Percentiles rank a stretch among this genome's conserved stretches.
Evolutionary conservation across 2,888 invertebrate genomes (phyloP).

Genomic region (Leptinotarsa juncta): DNA sequence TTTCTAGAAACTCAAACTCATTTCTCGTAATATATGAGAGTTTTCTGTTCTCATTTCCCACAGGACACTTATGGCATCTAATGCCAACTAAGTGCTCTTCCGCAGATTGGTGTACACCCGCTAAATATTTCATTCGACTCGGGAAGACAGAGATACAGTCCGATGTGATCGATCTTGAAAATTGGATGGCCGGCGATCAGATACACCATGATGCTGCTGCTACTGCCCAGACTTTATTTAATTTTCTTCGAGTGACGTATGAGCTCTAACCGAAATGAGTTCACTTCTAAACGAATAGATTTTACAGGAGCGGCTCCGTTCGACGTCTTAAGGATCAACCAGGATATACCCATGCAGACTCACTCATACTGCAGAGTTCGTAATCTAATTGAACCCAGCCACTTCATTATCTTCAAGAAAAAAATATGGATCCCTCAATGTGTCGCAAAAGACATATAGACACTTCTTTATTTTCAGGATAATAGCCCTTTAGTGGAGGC

Average conservation of each 20-base stretch:
- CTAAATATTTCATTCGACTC: constrained; percentile 64
- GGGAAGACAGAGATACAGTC: constrained; percentile 46
- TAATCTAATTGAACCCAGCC: no score
- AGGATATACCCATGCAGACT: neutral
- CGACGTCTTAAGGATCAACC: neutral
- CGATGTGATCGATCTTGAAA: constrained; percentile 62
- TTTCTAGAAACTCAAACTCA: constrained; percentile 34
- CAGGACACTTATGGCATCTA: constrained; percentile 57
- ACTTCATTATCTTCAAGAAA: no score
- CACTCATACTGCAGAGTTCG: no score
- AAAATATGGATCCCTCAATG: no score
- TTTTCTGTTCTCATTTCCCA: constrained; percentile 39
- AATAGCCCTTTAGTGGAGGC: no score
- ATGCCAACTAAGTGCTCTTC: constrained; percentile 64
- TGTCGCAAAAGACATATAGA: no score
- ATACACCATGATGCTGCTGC: constrained; percentile 52
- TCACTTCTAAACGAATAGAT: constrained; percentile 56
- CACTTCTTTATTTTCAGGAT: no score
- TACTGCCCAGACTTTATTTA: constrained; percentile 61
- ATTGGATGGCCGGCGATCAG: constrained; percentile 62
- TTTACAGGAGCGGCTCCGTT: constrained; percentile 36
- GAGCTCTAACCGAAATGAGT: constrained; percentile 62
- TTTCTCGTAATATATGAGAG: constrained; percentile 37
- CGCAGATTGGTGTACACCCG: constrained; percentile 63
- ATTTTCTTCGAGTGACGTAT: constrained; percentile 63